Conservation (phyloP, 2,888 invertebrate genomes). For the Trissonchulus sp. region DNA sequence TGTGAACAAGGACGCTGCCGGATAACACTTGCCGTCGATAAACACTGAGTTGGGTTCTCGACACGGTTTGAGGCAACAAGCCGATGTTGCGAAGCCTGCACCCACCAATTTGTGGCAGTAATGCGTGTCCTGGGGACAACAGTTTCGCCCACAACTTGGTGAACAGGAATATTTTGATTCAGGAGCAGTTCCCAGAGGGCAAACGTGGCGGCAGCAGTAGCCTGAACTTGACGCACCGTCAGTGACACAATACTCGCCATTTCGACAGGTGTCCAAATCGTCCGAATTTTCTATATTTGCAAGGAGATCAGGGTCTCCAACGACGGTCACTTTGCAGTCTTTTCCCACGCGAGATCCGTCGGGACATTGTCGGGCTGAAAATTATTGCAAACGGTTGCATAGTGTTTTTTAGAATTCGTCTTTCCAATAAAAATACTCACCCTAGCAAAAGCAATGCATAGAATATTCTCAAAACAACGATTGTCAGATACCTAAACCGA, state of each 20-base stretch:
- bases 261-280: slow-evolving; percentile 10
- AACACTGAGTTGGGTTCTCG: slow-evolving; percentile 20
- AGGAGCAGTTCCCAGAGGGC: slow-evolving; percentile 12
- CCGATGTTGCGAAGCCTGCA: neutral
- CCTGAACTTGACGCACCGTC: neutral
- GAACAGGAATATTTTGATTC: slow-evolving; percentile 4
- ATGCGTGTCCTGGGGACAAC: slow-evolving; percentile 25
- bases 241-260: slow-evolving; percentile 20
- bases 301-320: neutral
- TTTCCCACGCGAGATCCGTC: slow-evolving; percentile 16
- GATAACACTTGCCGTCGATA: slow-evolving; percentile 26
- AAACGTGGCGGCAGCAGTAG: slow-evolving; percentile 17
- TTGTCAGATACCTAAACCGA: too few relatives aligned
- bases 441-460: too few relatives aligned
- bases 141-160: neutral
- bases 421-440: too few relatives aligned
- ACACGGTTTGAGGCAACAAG: slow-evolving; percentile 28
- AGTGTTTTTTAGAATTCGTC: too few relatives aligned
- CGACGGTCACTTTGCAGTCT: neutral
- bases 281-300: slow-evolving; percentile 16
- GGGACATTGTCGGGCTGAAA: neutral
- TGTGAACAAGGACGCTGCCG: neutral
- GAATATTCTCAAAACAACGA: too few relatives aligned
- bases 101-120: slow-evolving; percentile 25
- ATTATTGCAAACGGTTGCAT: too few relatives aligned